Conservation (phyloP, 2,113 vertebrate genomes). For the Candoia aspera region DNA sequence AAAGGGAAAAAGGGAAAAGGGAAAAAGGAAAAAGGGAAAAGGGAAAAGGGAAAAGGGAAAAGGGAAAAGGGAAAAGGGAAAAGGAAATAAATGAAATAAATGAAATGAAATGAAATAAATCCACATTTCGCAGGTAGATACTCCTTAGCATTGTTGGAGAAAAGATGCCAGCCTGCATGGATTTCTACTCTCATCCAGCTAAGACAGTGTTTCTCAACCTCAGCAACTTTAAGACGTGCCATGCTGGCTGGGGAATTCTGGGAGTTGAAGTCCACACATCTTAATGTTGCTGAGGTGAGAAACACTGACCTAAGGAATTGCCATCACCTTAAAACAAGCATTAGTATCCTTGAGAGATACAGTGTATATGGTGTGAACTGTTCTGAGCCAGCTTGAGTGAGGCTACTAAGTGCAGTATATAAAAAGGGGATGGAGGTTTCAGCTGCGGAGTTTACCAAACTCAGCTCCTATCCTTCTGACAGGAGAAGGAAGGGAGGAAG, state of each 20-base stretch:
- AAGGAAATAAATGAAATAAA: no score
- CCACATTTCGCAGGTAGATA: background rate
- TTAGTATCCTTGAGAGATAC: background rate
- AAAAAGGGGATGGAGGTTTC: background rate
- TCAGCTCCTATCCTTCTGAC: constrained; percentile 5
- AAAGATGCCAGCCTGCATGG: background rate
- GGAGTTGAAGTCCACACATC: no score
- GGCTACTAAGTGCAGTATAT: background rate
- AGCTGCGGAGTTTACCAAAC: background rate
- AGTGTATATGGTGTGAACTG: background rate
- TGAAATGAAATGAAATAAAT: background rate
- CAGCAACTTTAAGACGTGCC: no score
- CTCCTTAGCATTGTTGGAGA: background rate
- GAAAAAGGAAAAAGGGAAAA: no score
- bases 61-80: no score
- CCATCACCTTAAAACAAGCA: background rate
- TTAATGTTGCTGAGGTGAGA: background rate
- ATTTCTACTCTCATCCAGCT: background rate
- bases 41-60: no score
- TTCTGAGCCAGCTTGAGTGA: background rate
- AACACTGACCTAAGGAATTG: background rate
- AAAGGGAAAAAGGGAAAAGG: no score
- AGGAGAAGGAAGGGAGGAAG: background rate
- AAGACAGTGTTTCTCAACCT: background rate
- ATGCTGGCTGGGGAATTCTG: no score